Evolutionary conservation across 2,113 vertebrate genomes (phyloP), one percentile per base, ranked within the genome.

Genomic region (Microcebus ravelobensis): DNA sequence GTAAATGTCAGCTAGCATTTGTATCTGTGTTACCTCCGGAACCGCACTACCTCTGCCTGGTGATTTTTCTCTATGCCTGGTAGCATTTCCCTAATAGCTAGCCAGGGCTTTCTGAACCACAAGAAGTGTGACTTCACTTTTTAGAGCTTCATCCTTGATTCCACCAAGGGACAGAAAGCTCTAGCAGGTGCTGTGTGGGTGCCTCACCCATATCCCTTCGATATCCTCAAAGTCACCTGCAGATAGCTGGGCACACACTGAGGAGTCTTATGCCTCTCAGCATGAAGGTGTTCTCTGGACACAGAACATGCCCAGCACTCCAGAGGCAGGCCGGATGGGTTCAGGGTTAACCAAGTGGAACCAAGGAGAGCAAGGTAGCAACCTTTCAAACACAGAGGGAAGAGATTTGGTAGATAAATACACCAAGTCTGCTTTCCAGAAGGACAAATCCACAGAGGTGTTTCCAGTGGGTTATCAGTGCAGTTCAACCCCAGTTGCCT

Each of bases 321-420:
- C 18, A 29, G 15, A 36, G 27, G 8, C 13, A 71, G 48, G 20
- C 31, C 39, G 5, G 25, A 48, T 18, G 31, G 31, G 36, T 12
- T 88, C 8, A 12, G 21, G 5, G 0, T 52, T 88, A 82, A 74
- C 83, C 42, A 86, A 15, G 18, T 36, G 63, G 5, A 55, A 73
- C 5, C 6, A 25, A 17, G 23, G 12, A 9, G 14, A 68, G 1
- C 20, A 25, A n/a, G 25, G 11, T 4, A 36, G 0, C 13, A 14
- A 14, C 15, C 15, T 15, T 82, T 27, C 57, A 42, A 17, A 7
- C 25, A 4, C 2, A 20, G 57, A 67, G 5, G 1, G 20, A 5
- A 67, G 13, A 12, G 3, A 59, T 48, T 74, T 39, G 6, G 27
- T 8, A 67, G 59, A 89, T 17, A 84, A 77, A 48, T 20, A 12